Evolutionary conservation across 2,113 vertebrate genomes (phyloP), one percentile per base, ranked within the genome.

Genomic region (Chaetodon trifascialis): DNA sequence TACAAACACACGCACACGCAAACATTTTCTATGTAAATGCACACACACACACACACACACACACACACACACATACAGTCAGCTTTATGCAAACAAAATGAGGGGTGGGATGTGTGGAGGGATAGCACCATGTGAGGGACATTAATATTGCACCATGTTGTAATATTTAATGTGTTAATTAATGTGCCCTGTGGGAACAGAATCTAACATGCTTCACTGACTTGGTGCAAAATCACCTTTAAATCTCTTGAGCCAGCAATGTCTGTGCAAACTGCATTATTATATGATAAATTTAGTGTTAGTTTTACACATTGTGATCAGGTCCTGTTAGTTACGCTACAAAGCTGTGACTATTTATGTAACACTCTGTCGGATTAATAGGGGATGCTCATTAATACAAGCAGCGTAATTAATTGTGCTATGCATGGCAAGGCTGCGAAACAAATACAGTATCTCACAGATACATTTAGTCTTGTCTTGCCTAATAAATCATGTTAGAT

Each of bases 111-210:
- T 30, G 30, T 30, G 30, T 30, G 30, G 30, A 30, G 30, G 11
- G 12, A 21, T 1, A 5, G 47, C 12, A 19, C 7, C 7, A 38
- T 19, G 40, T 72, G 65, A 69, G 52, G 89, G n/a, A 71, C 21
- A 87, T 87, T 87, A 79, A 79, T 85, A 84, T 86, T 81, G 40
- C 60, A 76, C 62, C 49, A 73, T 82, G 68, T 84, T 88, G 56
- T 85, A 80, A 87, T 90, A 86, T 86, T 86, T 86, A 86, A 85
- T 56, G 75, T 77, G 85, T 89, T 93, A 88, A 94, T 92, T 91
- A 92, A 84, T 86, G 67, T 73, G 68, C 63, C 83, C 52, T 17
- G 42, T 54, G 84, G 86, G 73, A 68, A 70, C 34, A 63, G 1
- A 74, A 56, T 72, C 23, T 40, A 56, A 76, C 73, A 85, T 58